Percentiles rank a stretch among this genome's conserved stretches.
These are phyloP conservation scores for Catharus fuscescens DNA, from an alignment of 2,113 vertebrate genomes.

Conservation along the genomic window DNA sequence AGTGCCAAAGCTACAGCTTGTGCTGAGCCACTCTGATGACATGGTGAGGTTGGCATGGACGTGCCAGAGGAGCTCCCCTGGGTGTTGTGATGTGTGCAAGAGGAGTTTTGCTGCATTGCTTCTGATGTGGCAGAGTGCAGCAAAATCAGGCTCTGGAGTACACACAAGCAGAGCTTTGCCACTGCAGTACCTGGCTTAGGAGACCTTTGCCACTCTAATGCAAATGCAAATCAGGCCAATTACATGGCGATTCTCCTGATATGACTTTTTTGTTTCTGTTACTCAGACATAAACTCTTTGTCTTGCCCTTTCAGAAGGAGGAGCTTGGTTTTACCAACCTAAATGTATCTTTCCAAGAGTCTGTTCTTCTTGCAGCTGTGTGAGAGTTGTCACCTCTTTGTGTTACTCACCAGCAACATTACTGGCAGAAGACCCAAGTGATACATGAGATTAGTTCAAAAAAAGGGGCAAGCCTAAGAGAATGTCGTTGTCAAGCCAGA, in stretches of 20 bases:
- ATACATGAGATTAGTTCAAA: background rate
- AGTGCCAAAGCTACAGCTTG: background rate
- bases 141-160: background rate
- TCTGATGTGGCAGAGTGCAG: background rate
- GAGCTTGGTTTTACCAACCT: background rate
- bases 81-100: background rate
- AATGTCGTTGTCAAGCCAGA: background rate
- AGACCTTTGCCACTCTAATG: background rate
- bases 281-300: background rate
- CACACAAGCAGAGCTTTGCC: background rate
- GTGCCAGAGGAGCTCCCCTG: rapidly evolving
- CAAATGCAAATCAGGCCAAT: background rate
- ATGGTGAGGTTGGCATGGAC: rapidly evolving
- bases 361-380: background rate
- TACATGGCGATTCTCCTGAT: background rate
- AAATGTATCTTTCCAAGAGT: background rate
- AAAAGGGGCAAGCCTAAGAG: background rate
- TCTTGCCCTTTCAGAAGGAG: background rate
- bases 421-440: background rate
- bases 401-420: background rate
- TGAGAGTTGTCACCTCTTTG: background rate
- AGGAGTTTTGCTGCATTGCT: background rate
- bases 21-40: background rate
- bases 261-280: background rate
- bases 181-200: background rate